Percentiles rank a stretch among this genome's conserved stretches.
Conservation (phyloP, 2,113 vertebrate genomes). For the Cyprichromis sp. region DNA sequence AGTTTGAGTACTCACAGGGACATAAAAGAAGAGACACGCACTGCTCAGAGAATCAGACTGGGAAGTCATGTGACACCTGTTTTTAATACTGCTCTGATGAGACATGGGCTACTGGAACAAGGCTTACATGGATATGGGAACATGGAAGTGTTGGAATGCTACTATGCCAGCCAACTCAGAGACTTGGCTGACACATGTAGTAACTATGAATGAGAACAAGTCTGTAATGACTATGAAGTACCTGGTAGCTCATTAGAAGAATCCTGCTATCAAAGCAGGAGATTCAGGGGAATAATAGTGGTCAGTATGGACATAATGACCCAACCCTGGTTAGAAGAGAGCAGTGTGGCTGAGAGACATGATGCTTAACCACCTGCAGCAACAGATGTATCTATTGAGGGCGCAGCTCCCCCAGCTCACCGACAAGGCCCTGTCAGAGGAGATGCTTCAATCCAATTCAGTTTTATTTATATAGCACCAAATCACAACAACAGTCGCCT, state of each 20-base stretch:
- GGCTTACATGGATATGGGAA: neutral
- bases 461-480: neutral
- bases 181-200: neutral
- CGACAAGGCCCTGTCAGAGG: neutral
- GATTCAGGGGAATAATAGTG: neutral
- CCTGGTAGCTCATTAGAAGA: neutral
- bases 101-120: neutral
- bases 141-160: neutral
- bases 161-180: neutral
- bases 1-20: neutral
- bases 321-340: neutral
- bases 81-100: neutral
- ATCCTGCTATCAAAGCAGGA: neutral
- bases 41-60: neutral
- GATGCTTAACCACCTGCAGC: neutral
- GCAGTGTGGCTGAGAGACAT: neutral
- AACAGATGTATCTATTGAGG: neutral
- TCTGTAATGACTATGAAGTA: neutral
- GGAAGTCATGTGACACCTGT: neutral
- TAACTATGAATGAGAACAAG: neutral
- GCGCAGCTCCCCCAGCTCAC: neutral
- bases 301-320: neutral
- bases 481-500: neutral
- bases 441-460: neutral
- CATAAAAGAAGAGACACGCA: neutral